phyloP scores from a whole-genome alignment of 2,888 invertebrate species.

The Drosophila leonis region DNA sequence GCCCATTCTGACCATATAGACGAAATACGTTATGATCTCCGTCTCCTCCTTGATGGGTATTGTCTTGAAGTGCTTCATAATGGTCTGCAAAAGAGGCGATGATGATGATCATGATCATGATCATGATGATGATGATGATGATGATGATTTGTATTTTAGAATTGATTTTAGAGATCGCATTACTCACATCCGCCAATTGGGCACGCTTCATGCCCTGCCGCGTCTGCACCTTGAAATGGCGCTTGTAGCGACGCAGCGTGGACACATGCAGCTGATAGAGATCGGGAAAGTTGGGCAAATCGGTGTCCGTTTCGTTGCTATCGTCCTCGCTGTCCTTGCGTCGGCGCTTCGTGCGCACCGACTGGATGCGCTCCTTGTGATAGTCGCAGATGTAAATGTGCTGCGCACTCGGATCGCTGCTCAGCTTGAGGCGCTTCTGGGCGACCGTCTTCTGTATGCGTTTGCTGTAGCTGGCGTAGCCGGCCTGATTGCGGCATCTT shows the following conservation, averaged over 20 bases:
- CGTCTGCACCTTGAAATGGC: constrained; percentile 96
- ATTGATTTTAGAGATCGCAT: too few species aligned
- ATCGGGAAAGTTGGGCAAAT: constrained; percentile 95
- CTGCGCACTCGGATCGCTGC: constrained; percentile 93
- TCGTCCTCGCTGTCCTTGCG: constrained; percentile 98
- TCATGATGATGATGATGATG: too few species aligned
- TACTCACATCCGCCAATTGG: constrained; percentile 96
- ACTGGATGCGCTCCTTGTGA: constrained; percentile 98
- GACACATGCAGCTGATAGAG: constrained; percentile 97
- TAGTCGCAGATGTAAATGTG: constrained; percentile 99
- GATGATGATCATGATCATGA: too few species aligned
- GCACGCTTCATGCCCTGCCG: constrained; percentile 97
- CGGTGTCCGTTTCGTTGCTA: constrained; percentile 96
- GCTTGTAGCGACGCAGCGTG: constrained; percentile 96
- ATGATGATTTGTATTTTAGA: too few species aligned
- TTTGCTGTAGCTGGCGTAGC: constrained; percentile 96
- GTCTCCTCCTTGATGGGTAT: constrained; percentile 96
- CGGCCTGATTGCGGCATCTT: constrained; percentile 92
- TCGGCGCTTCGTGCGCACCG: constrained; percentile 95
- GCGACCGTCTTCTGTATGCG: constrained; percentile 98
- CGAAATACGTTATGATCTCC: constrained; percentile 96
- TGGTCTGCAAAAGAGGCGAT: too few species aligned
- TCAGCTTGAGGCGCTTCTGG: constrained; percentile 94
- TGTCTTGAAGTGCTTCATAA: constrained; percentile 97
- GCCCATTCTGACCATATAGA: constrained; percentile 98